phyloP scores from a whole-genome alignment of 2,113 vertebrate genomes.

The Cricetomys ansorgei region DNA sequence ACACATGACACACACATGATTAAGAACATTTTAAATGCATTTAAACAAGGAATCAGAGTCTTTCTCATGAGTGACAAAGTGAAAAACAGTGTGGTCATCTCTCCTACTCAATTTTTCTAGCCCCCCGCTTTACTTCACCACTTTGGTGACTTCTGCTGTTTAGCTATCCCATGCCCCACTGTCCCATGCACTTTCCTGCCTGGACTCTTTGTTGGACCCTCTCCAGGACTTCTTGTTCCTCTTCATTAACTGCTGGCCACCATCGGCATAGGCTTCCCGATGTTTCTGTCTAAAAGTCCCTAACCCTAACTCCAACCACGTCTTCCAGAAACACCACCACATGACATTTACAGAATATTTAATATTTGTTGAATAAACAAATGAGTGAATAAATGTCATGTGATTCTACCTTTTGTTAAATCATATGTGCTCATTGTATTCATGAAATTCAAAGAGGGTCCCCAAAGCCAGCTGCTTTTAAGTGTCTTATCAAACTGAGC shows the following conservation, averaged over 20 bases:
- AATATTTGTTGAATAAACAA: neutral
- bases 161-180: neutral
- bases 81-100: neutral
- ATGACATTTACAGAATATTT: neutral
- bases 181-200: neutral
- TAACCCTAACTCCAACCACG: neutral
- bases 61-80: neutral
- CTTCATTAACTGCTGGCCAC: neutral
- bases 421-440: neutral
- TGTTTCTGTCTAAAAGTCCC: neutral
- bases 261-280: neutral
- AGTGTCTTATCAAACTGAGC: neutral
- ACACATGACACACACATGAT: neutral
- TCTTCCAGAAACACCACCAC: neutral
- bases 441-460: conserved; percentile 24
- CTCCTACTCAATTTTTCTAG: neutral
- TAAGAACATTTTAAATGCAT: neutral
- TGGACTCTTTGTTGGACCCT: neutral
- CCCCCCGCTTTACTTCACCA: neutral
- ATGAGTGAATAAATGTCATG: neutral
- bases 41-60: neutral
- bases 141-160: neutral
- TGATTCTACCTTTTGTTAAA: neutral
- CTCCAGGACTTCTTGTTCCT: neutral
- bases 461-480: neutral